Conservation (phyloP, 2,888 invertebrate genomes). For the Noctua fimbriata region DNA sequence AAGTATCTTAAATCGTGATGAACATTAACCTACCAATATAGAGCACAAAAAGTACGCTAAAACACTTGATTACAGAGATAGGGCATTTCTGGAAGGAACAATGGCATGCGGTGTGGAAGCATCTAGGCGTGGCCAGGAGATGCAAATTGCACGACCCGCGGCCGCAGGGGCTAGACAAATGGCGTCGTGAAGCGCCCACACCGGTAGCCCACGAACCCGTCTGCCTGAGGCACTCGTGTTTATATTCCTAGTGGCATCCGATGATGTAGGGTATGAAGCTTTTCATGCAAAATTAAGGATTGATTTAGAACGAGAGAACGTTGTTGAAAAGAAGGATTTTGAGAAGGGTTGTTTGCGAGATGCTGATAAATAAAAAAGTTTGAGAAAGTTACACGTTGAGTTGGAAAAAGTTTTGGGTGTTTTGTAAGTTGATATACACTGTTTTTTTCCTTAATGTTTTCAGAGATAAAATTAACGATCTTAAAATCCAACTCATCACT, state of each 20-base stretch:
- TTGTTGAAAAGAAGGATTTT: constrained; percentile 33
- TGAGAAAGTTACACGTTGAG: constrained; percentile 20
- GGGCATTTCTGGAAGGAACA: constrained; percentile 75
- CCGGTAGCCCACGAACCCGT: constrained; percentile 86
- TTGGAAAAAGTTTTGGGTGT: constrained; percentile 36
- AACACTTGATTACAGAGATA: constrained; percentile 72
- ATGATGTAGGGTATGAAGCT: constrained; percentile 60
- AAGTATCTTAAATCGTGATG: constrained; percentile 58
- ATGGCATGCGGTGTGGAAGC: constrained; percentile 84
- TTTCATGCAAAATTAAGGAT: constrained; percentile 56
- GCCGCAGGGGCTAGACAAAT: constrained; percentile 86
- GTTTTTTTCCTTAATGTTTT: constrained; percentile 14
- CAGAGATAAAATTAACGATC: constrained; percentile 5
- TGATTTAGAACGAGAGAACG: constrained; percentile 49
- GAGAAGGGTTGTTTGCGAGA: constrained; percentile 41
- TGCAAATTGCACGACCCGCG: constrained; percentile 85
- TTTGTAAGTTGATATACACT: constrained; percentile 19
- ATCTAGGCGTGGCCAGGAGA: constrained; percentile 84
- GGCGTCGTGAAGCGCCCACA: constrained; percentile 87
- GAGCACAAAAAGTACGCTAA: constrained; percentile 62
- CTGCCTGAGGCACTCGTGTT: constrained; percentile 68
- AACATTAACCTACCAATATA: constrained; percentile 44
- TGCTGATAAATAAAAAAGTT: constrained; percentile 46
- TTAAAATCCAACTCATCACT: background rate
- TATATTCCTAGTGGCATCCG: constrained; percentile 59